These are phyloP conservation scores for Chaetogeoica ovagalla DNA, from an alignment of 2,888 invertebrate species.

Conservation along the genomic window DNA sequence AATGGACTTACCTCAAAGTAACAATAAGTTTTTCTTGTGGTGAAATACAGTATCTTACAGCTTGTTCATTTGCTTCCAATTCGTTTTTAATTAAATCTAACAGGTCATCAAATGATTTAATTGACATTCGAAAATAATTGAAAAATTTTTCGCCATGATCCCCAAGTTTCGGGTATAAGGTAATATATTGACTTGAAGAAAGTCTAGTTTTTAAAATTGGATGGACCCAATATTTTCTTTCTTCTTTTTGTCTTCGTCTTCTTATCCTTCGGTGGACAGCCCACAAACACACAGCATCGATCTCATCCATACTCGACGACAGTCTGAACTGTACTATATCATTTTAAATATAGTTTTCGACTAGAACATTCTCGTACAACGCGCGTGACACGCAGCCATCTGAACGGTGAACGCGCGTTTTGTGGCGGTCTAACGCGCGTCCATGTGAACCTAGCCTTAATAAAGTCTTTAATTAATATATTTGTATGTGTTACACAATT, in stretches of 20 bases:
- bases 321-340: no score
- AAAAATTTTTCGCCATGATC: constrained; percentile 56
- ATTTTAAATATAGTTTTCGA: no score
- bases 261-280: not conserved
- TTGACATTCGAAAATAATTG: constrained; percentile 1
- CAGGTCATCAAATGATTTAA: no score
- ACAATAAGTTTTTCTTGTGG: not conserved
- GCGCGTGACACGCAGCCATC: no score
- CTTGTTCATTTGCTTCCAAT: not conserved
- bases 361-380: no score
- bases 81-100: no score
- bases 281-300: not conserved
- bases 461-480: no score
- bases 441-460: no score
- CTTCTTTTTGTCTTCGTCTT: not conserved
- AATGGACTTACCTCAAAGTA: not conserved
- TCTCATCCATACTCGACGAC: not conserved
- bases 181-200: constrained; percentile 54
- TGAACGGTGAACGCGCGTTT: no score
- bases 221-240: not conserved
- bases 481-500: no score
- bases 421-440: no score
- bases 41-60: not conserved
- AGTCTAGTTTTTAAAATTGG: not conserved
- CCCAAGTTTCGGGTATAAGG: constrained; percentile 58